Evolutionary conservation across 2,797 vertebrate genomes (phyloP).

Genomic region (Spinibarbus caldwelli): DNA sequence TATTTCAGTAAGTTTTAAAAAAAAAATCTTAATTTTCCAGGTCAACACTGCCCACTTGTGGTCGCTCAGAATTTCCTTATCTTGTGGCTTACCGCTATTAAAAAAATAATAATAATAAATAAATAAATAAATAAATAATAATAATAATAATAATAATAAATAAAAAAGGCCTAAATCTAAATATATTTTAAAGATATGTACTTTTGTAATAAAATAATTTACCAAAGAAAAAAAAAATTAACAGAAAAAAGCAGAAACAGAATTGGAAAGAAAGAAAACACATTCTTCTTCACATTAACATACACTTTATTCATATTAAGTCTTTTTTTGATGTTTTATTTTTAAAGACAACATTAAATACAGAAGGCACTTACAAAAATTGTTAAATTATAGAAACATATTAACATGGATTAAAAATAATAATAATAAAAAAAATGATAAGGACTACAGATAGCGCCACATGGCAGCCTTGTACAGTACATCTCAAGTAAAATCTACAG

Average conservation of each 20-base stretch:
- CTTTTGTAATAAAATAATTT: no score
- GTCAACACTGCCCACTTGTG: background rate
- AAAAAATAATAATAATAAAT: no score
- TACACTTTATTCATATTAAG: conserved; percentile 72
- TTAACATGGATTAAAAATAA: conserved; percentile 67
- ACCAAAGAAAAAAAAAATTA: no score
- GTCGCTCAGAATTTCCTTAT: background rate
- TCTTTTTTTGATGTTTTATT: conserved; percentile 69
- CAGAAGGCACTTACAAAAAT: conserved; percentile 99
- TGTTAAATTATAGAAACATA: conserved; percentile 81
- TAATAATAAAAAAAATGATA: conserved; percentile 68
- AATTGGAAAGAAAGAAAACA: background rate
- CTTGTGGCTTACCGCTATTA: no score
- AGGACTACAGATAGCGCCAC: conserved; percentile 78
- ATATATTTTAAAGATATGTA: background rate
- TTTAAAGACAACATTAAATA: conserved; percentile 84
- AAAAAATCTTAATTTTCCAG: background rate
- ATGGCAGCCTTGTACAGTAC: conserved; percentile 82
- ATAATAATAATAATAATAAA: no score
- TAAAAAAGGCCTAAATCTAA: background rate
- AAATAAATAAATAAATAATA: no score
- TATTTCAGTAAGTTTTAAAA: background rate
- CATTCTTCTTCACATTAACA: conserved; percentile 63
- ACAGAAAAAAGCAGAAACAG: background rate
- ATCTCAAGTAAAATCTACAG: conserved; percentile 78